Percentiles rank a stretch among this genome's conserved stretches.
Conservation (phyloP, 2,797 vertebrate species). For the Cossypha polioptera region DNA sequence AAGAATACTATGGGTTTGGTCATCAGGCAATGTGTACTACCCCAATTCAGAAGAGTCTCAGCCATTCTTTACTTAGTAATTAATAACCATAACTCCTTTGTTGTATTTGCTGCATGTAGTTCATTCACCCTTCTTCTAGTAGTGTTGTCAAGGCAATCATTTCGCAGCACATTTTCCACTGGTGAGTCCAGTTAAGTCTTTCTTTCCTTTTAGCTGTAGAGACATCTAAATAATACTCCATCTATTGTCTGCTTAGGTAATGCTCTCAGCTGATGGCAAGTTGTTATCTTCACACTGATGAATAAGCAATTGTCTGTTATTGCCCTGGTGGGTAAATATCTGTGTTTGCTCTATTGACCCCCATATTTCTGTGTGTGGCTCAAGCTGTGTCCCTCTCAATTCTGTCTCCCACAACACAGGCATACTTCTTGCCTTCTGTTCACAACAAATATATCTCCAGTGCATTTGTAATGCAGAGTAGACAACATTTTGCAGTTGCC, state of each 20-base stretch:
- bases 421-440: background rate
- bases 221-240: background rate
- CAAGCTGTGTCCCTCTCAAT: background rate
- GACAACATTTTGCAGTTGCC: background rate
- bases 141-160: accelerated
- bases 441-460: background rate
- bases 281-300: background rate
- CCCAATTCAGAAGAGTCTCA: background rate
- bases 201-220: background rate
- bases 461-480: background rate
- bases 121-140: background rate
- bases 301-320: background rate
- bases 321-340: background rate
- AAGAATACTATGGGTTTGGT: background rate
- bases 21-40: background rate
- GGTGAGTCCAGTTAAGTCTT: background rate
- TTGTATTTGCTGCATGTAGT: background rate
- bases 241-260: background rate
- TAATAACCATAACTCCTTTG: background rate
- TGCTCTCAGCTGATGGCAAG: background rate
- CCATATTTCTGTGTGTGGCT: background rate
- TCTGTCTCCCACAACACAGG: background rate
- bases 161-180: background rate
- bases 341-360: background rate
- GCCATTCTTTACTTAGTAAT: background rate